A percentile compares a stretch with the other conserved stretches of the same genome.
phyloP scores from a whole-genome alignment of 2,888 invertebrate genomes.

The Caenorhabditis sp. region DNA sequence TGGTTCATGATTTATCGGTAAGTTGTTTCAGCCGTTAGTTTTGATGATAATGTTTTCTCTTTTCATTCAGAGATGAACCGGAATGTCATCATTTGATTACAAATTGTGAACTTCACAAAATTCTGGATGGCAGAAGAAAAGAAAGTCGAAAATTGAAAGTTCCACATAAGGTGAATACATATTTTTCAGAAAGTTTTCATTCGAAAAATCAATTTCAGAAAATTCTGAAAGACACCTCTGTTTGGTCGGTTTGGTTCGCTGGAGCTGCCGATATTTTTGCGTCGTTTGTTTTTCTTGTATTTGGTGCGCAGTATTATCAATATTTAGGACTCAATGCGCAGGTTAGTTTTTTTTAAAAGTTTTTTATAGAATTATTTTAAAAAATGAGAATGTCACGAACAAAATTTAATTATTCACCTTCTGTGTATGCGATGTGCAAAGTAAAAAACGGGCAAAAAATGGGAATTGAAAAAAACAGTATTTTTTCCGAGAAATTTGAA shows the following conservation, averaged over 20 bases:
- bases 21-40: background rate
- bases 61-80: slow-evolving; percentile 18
- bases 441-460: too few relatives aligned
- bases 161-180: slow-evolving; percentile 18
- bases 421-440: too few relatives aligned
- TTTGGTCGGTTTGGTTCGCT: slow-evolving; percentile 47
- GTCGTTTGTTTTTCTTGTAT: slow-evolving; percentile 44
- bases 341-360: slow-evolving; percentile 10
- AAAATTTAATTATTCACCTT: too few relatives aligned
- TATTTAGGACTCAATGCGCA: slow-evolving; percentile 38
- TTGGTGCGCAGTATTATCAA: slow-evolving; percentile 42
- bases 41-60: background rate
- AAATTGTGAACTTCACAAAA: slow-evolving; percentile 18
- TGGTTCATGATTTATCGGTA: slow-evolving; percentile 36
- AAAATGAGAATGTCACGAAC: too few relatives aligned
- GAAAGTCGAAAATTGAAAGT: slow-evolving; percentile 14
- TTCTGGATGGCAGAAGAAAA: slow-evolving; percentile 14
- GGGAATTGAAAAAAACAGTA: too few relatives aligned
- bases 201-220: too few relatives aligned
- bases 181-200: too few relatives aligned
- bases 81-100: slow-evolving; percentile 26
- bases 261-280: slow-evolving; percentile 45
- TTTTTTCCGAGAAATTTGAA: too few relatives aligned
- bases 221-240: slow-evolving; percentile 31
- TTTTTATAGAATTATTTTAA: too few relatives aligned